Percentiles rank a stretch among this genome's conserved stretches.
Evolutionary conservation across 2,797 vertebrate genomes (phyloP).

Genomic region (Calcarius lapponicus): DNA sequence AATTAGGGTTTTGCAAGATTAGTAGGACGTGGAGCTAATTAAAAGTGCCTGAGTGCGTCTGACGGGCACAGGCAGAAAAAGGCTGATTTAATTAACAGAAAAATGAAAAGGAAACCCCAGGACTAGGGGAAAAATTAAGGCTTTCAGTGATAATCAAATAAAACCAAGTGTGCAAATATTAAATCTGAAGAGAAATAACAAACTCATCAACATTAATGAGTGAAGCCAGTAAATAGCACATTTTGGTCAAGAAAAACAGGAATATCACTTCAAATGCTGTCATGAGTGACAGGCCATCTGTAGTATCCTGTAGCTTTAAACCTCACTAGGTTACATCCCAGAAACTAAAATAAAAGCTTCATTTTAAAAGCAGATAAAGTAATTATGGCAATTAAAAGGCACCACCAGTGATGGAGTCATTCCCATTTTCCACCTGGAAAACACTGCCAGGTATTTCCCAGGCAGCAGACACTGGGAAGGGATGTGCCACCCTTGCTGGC

Average conservation of each 20-base stretch:
- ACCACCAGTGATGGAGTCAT: fast-evolving
- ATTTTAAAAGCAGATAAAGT: not conserved
- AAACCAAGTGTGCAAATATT: slow-evolving; percentile 23
- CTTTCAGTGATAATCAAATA: slow-evolving; percentile 18
- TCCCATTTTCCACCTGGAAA: not conserved
- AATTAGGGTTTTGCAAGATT: not conserved
- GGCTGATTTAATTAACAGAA: not conserved
- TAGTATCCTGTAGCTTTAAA: not conserved
- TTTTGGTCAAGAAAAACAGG: not conserved
- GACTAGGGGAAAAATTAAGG: not conserved
- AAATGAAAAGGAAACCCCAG: slow-evolving; percentile 18
- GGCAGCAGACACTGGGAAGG: not conserved
- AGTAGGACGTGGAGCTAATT: not conserved
- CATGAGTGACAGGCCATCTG: not conserved
- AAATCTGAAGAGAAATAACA: slow-evolving; percentile 4
- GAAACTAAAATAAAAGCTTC: not conserved
- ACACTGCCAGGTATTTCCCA: not conserved
- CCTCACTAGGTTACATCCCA: not conserved
- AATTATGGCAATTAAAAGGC: not conserved
- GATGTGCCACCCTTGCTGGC: not conserved
- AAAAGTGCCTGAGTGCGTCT: not conserved
- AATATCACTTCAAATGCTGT: not conserved
- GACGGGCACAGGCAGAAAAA: not conserved
- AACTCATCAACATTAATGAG: not conserved
- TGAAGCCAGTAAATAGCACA: not conserved